phyloP scores from a whole-genome alignment of 2,113 vertebrate genomes.

The Boleophthalmus pectinirostris region DNA sequence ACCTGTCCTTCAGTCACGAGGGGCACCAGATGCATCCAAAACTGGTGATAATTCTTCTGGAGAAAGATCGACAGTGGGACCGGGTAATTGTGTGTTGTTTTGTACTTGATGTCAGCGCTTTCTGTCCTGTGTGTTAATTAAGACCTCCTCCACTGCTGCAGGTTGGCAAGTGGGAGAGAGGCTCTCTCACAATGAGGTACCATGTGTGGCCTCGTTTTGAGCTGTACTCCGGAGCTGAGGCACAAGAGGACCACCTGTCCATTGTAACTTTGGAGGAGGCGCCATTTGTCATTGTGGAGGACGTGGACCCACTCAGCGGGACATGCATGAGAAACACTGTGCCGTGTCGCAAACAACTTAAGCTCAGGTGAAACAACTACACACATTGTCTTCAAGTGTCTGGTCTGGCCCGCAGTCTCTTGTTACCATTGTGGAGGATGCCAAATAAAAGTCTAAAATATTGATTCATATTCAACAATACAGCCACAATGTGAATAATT shows the following conservation, averaged over 20 bases:
- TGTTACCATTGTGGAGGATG: not conserved
- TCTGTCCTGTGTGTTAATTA: constrained; percentile 27
- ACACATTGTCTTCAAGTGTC: not conserved
- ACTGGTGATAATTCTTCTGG: constrained; percentile 96
- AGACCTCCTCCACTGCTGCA: constrained; percentile 60
- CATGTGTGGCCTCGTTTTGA: constrained; percentile 97
- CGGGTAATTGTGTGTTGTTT: constrained; percentile 62
- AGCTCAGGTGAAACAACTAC: constrained; percentile 66
- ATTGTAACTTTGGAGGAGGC: constrained; percentile 98
- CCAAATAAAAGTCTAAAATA: not conserved
- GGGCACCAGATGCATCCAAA: constrained; percentile 99
- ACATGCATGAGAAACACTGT: constrained; percentile 99
- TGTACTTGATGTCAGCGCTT: constrained; percentile 3
- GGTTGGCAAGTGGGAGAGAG: constrained; percentile 98
- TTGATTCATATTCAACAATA: constrained; percentile 10
- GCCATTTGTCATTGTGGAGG: constrained; percentile 97
- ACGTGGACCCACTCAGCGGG: constrained; percentile 95
- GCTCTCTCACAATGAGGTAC: constrained; percentile 93
- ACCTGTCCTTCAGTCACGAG: constrained; percentile 97
- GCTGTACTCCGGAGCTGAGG: constrained; percentile 87
- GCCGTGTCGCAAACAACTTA: constrained; percentile 95
- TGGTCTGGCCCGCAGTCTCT: not conserved
- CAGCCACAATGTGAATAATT: constrained; percentile 9
- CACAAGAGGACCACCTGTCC: constrained; percentile 94
- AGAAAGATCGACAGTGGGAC: constrained; percentile 96